Conservation (phyloP, 2,888 invertebrate species). For the Nephrocerus scutellatus region DNA sequence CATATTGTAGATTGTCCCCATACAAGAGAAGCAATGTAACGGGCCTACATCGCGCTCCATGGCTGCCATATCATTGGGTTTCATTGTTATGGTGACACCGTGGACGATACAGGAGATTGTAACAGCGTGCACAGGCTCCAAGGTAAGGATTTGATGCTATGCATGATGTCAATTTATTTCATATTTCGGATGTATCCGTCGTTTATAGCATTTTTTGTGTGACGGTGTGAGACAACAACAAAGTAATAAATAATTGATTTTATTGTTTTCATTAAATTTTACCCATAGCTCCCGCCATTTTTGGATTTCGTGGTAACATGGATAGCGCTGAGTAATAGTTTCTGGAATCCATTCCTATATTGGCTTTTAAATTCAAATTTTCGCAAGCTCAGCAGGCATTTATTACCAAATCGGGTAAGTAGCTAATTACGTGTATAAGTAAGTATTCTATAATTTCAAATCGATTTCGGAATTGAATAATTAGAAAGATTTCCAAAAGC, state of each 20-base stretch:
- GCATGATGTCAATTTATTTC: not conserved
- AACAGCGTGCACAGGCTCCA: constrained; percentile 80
- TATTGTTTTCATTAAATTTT: constrained; percentile 13
- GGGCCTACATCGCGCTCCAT: constrained; percentile 78
- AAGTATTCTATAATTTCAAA: not conserved
- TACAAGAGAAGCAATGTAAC: constrained; percentile 55
- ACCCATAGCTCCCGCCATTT: constrained; percentile 63
- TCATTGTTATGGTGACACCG: constrained; percentile 85
- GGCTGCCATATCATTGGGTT: constrained; percentile 86
- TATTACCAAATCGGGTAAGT: constrained; percentile 68
- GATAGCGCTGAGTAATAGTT: constrained; percentile 80
- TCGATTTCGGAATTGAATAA: no score
- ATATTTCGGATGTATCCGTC: no score
- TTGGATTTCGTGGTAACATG: constrained; percentile 81
- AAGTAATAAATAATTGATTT: constrained; percentile 18
- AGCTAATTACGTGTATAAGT: not conserved
- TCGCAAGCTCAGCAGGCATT: constrained; percentile 68
- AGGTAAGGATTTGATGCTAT: constrained; percentile 48
- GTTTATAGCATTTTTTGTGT: no score
- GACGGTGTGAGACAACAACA: not conserved
- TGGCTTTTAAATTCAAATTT: constrained; percentile 84
- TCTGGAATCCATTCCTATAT: constrained; percentile 86
- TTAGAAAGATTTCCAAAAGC: no score
- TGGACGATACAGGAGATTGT: constrained; percentile 89
- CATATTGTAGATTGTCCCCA: constrained; percentile 39